Percentiles rank a stretch among this genome's conserved stretches.
Evolutionary conservation across 2,888 invertebrate species (phyloP).

Genomic region (Dicycla oo): DNA sequence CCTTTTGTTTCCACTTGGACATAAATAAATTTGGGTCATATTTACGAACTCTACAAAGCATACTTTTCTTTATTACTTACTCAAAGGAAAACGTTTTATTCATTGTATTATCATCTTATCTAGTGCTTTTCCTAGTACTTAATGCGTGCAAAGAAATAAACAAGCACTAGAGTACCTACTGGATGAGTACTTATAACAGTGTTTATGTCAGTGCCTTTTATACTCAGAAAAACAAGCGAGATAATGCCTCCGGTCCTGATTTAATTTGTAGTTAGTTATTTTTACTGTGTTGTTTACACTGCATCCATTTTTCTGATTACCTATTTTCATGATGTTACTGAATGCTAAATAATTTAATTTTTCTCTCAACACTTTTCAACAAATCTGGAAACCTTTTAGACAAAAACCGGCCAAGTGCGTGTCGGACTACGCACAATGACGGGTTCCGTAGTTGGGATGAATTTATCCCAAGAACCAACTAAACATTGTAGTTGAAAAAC

Average conservation of each 20-base stretch:
- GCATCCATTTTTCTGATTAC: constrained; percentile 13
- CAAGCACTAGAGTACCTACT: neutral
- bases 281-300: constrained; percentile 26
- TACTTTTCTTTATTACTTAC: neutral
- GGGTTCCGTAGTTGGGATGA: too few relatives aligned
- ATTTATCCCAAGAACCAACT: too few relatives aligned
- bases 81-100: constrained; percentile 2
- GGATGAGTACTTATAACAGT: constrained; percentile 13
- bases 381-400: constrained; percentile 38
- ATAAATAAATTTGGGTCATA: constrained; percentile 8
- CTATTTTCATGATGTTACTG: constrained; percentile 15
- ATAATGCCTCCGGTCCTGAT: constrained; percentile 13
- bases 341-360: constrained; percentile 1
- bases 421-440: too few relatives aligned
- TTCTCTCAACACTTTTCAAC: neutral
- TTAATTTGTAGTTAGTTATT: constrained; percentile 30
- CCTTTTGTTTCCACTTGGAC: neutral
- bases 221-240: constrained; percentile 20
- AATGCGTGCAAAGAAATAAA: constrained; percentile 3
- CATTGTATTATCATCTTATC: constrained; percentile 13
- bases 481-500: too few relatives aligned
- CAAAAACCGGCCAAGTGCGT: too few relatives aligned
- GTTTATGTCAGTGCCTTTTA: constrained; percentile 8
- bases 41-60: constrained; percentile 4
- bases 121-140: neutral